These are phyloP conservation scores for Acrobasis suavella DNA, from an alignment of 2,888 invertebrate species.

Conservation along the genomic window DNA sequence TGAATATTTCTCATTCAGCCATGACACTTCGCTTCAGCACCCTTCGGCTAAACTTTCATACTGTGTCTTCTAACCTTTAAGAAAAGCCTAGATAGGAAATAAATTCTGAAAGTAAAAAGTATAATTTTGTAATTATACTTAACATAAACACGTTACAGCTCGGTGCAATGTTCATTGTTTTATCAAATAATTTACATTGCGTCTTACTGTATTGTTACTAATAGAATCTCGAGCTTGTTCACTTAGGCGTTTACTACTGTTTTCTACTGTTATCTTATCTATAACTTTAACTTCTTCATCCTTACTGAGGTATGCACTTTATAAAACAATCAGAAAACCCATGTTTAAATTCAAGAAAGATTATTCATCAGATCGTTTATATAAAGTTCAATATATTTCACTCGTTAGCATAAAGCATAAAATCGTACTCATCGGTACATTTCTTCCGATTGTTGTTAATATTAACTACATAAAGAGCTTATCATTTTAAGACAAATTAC, in stretches of 20 bases:
- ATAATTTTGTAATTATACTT: slow-evolving; percentile 16
- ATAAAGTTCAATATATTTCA: slow-evolving; percentile 21
- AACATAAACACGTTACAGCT: slow-evolving; percentile 8
- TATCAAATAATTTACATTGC: slow-evolving; percentile 39
- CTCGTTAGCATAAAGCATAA: slow-evolving; percentile 26
- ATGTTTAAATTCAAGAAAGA: slow-evolving; percentile 1
- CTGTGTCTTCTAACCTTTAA: slow-evolving; percentile 58
- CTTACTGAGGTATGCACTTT: slow-evolving; percentile 31
- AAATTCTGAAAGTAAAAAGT: slow-evolving; percentile 45
- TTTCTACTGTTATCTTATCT: slow-evolving; percentile 69
- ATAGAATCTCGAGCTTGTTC: slow-evolving; percentile 75
- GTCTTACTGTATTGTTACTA: slow-evolving; percentile 44
- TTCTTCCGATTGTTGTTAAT: slow-evolving; percentile 30
- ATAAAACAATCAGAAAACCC: background rate
- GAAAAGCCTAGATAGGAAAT: slow-evolving; percentile 59
- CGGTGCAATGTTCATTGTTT: background rate
- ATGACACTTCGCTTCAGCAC: slow-evolving; percentile 69
- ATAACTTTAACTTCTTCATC: slow-evolving; percentile 53
- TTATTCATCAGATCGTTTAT: background rate
- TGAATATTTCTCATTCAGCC: slow-evolving; percentile 62
- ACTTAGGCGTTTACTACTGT: slow-evolving; percentile 71
- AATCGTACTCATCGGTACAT: slow-evolving; percentile 25
- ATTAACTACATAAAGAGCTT: slow-evolving; percentile 61
- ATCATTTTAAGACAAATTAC: slow-evolving; percentile 67
- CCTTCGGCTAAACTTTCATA: slow-evolving; percentile 60